Conservation (phyloP, 35 echinoderm and acorn worm species). For the Acanthaster planci region DNA sequence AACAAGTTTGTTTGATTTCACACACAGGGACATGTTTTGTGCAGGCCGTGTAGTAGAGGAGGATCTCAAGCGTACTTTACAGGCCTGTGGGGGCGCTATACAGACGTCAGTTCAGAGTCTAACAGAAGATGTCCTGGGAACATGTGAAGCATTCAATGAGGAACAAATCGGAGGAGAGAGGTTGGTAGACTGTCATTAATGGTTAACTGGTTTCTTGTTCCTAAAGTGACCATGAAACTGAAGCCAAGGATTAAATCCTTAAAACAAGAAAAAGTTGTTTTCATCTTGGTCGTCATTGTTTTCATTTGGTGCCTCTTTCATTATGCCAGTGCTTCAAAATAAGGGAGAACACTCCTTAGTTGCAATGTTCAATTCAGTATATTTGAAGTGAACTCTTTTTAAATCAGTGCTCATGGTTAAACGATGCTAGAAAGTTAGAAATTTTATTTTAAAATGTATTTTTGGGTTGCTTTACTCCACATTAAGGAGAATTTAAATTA, state of each 20-base stretch:
- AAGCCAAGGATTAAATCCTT: neutral
- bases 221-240: neutral
- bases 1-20: slow-evolving; percentile 3
- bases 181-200: slow-evolving; percentile 51
- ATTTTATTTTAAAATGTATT: no score
- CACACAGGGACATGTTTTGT: slow-evolving; percentile 94
- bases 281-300: no score
- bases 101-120: slow-evolving; percentile 91
- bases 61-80: slow-evolving; percentile 92
- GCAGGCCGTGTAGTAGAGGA: slow-evolving; percentile 89
- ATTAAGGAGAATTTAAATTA: no score
- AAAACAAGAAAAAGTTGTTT: neutral
- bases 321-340: no score
- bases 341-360: no score
- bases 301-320: no score
- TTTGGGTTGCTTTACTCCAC: no score
- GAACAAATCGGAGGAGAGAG: slow-evolving; percentile 93
- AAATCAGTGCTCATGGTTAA: no score
- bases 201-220: neutral
- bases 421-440: no score
- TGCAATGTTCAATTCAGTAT: no score
- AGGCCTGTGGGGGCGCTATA: slow-evolving; percentile 97
- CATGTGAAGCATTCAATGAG: slow-evolving; percentile 86
- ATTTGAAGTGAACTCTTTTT: no score
- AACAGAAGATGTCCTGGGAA: slow-evolving; percentile 87